phyloP scores from a whole-genome alignment of 2,797 vertebrate genomes.

The Alauda arvensis region DNA sequence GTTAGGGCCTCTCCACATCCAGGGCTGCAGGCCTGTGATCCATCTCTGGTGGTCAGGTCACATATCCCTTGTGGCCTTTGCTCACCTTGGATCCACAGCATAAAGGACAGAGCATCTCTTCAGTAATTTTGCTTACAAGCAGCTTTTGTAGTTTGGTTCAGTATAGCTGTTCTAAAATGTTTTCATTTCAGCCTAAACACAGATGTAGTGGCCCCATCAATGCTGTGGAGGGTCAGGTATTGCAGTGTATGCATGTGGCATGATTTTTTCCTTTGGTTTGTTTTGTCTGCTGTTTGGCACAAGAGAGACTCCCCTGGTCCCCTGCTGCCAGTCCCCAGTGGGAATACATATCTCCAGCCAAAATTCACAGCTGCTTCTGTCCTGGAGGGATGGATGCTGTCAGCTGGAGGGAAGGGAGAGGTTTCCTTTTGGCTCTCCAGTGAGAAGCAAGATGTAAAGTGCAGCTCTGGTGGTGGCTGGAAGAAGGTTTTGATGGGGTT shows the following conservation, averaged over 20 bases:
- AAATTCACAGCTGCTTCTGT: not conserved
- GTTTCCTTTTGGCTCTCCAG: not conserved
- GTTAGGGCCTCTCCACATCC: accelerated
- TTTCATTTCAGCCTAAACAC: not conserved
- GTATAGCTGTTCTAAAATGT: not conserved
- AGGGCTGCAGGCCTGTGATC: not conserved
- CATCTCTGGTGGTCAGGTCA: not conserved
- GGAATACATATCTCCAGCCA: not conserved
- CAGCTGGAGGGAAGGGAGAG: not conserved
- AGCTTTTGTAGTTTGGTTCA: not conserved
- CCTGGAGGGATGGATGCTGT: not conserved
- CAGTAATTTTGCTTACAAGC: not conserved
- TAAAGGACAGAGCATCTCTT: not conserved
- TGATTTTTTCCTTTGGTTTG: not conserved
- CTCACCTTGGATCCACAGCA: not conserved
- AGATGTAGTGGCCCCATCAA: too few species aligned
- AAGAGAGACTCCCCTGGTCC: not conserved
- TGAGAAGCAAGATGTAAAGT: not conserved
- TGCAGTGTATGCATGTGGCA: not conserved
- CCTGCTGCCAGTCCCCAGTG: not conserved
- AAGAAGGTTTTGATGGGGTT: not conserved
- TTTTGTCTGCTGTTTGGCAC: not conserved
- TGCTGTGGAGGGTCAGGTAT: not conserved
- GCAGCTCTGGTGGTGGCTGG: not conserved
- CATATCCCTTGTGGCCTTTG: not conserved